phyloP scores from a whole-genome alignment of 2,113 vertebrate species.

The Sprattus sprattus region DNA sequence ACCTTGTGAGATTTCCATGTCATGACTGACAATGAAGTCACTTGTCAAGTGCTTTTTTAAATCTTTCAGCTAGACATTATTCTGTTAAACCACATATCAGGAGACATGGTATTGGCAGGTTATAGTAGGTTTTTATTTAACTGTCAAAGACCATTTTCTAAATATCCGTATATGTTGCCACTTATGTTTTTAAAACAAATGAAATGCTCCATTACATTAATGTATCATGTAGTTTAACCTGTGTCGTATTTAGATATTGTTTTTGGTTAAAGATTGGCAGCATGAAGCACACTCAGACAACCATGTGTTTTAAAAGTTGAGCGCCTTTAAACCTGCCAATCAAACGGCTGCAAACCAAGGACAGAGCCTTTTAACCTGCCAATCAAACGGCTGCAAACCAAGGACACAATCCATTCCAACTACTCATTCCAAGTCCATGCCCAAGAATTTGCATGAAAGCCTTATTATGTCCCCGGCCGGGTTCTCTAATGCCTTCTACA shows the following conservation, averaged over 20 bases:
- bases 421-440: not conserved
- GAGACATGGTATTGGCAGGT: not conserved
- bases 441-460: constrained; percentile 4
- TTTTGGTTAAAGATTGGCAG: not conserved
- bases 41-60: not conserved
- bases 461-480: not conserved
- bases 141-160: not conserved
- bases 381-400: not conserved
- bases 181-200: not conserved
- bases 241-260: not conserved
- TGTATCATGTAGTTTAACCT: not conserved
- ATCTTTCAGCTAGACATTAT: not conserved
- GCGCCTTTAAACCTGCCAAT: constrained; percentile 1
- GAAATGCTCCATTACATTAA: not conserved
- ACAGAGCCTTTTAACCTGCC: not conserved
- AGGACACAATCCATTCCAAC: not conserved
- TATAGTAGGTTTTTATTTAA: not conserved
- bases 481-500: constrained; percentile 1
- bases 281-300: not conserved
- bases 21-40: not conserved
- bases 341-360: not conserved
- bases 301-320: not conserved
- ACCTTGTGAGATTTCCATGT: not conserved
- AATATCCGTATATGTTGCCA: not conserved
- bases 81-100: not conserved